These are phyloP conservation scores for Athripsodes cinereus DNA, from an alignment of 2,888 invertebrate genomes.

Conservation along the genomic window DNA sequence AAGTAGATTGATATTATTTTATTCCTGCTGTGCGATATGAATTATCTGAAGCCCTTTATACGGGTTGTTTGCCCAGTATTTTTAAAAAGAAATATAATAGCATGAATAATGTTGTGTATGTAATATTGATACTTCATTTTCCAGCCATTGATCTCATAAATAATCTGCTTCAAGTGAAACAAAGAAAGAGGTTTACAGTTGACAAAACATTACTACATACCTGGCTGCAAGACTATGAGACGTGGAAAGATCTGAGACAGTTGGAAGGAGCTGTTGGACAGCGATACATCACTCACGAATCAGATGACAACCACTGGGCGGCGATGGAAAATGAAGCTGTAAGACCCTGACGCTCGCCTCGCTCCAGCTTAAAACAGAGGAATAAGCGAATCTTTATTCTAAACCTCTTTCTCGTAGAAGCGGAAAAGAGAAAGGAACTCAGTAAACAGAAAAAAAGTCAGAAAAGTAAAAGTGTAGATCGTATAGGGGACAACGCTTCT, in stretches of 20 bases:
- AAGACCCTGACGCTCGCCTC: constrained; percentile 30
- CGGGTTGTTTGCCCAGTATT: too few species aligned
- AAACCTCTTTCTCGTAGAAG: constrained; percentile 19
- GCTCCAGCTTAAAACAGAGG: constrained; percentile 7
- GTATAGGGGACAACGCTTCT: constrained; percentile 22
- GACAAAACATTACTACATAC: constrained; percentile 93
- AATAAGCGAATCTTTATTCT: constrained; percentile 18
- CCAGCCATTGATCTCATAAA: constrained; percentile 96
- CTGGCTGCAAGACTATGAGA: constrained; percentile 95
- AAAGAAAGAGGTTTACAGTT: constrained; percentile 89
- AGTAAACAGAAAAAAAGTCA: constrained; percentile 12
- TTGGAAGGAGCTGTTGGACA: constrained; percentile 57
- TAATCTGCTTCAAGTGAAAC: constrained; percentile 94
- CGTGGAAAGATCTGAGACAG: constrained; percentile 89
- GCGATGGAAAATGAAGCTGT: constrained; percentile 36
- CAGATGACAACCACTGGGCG: constrained; percentile 88
- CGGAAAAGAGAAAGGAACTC: constrained; percentile 6
- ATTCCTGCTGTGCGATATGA: too few species aligned
- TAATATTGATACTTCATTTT: too few species aligned
- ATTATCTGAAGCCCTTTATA: too few species aligned
- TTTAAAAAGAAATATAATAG: too few species aligned
- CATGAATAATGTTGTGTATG: not conserved
- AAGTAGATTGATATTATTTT: too few species aligned
- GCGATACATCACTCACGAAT: constrained; percentile 82
- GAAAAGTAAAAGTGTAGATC: constrained; percentile 24